phyloP scores from a whole-genome alignment of 1,140 invertebrate genomes.

The Pollicipes pollicipes region DNA sequence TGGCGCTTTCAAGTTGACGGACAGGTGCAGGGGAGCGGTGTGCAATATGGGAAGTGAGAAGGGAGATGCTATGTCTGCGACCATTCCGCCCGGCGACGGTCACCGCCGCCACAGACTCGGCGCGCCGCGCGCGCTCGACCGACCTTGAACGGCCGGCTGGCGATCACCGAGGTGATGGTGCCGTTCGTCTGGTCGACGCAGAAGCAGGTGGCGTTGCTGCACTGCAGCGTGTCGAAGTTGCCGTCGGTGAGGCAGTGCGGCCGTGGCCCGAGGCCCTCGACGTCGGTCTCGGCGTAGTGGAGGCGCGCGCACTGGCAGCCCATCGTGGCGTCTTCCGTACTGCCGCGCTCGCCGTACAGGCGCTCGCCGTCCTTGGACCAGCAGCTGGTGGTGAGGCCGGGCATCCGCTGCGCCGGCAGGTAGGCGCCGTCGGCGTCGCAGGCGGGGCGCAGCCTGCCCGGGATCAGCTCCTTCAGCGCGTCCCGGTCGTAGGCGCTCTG shows the following conservation, averaged over 20 bases:
- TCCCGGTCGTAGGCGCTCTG: neutral
- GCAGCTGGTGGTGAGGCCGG: constrained; percentile 12
- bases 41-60: too few relatives aligned
- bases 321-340: constrained; percentile 12
- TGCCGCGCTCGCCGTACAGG: constrained; percentile 13
- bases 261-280: constrained; percentile 7
- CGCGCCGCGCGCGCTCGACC: neutral
- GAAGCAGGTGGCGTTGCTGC: constrained; percentile 15
- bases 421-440: constrained; percentile 13
- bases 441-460: constrained; percentile 8
- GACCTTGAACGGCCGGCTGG: neutral
- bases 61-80: too few relatives aligned
- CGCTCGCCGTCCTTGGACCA: constrained; percentile 13
- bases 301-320: constrained; percentile 12
- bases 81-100: too few relatives aligned
- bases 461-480: neutral
- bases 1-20: too few relatives aligned
- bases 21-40: too few relatives aligned
- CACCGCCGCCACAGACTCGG: too few relatives aligned
- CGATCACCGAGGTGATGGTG: constrained; percentile 6
- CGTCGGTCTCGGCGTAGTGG: neutral
- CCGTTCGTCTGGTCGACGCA: constrained; percentile 15
- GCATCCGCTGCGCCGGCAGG: constrained; percentile 11
- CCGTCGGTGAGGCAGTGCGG: constrained; percentile 16
- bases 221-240: constrained; percentile 19